Evolutionary conservation across 37 sponge, comb jelly and placozoan genomes (phyloP).

Genomic region (Chondrilla cf. caribensis): DNA sequence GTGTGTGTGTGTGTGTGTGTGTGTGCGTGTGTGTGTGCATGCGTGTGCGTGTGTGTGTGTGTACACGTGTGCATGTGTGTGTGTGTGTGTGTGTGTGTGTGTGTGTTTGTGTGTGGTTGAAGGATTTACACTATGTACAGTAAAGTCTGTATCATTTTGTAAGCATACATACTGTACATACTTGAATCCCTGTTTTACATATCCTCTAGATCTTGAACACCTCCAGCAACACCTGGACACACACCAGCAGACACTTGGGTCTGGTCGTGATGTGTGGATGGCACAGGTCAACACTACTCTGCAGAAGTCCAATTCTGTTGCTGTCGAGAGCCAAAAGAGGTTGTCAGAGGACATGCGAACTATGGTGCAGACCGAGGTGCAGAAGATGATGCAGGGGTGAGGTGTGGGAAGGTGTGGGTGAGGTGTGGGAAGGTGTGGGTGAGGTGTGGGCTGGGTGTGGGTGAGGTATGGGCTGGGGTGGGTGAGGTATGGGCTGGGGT

Average conservation of each 20-base stretch:
- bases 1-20: not conserved
- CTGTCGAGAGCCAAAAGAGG: conserved; percentile 10
- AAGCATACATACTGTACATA: no score
- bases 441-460: no score
- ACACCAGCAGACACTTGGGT: conserved; percentile 20
- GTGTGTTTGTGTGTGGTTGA: no score
- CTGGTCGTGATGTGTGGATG: conserved; percentile 22
- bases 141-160: no score
- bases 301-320: not conserved
- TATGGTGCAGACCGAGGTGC: conserved; percentile 28
- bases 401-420: not conserved
- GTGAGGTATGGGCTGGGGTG: no score
- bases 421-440: no score
- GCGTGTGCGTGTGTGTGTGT: no score
- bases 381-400: not conserved
- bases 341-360: conserved; percentile 36
- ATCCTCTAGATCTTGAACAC: conserved; percentile 53
- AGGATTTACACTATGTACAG: no score
- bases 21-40: no score
- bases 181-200: not conserved
- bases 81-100: no score
- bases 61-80: no score
- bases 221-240: conserved; percentile 44
- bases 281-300: conserved; percentile 35
- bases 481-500: no score